phyloP scores from a whole-genome alignment of 1,140 invertebrate species.

The Mactra quadrangularis region DNA sequence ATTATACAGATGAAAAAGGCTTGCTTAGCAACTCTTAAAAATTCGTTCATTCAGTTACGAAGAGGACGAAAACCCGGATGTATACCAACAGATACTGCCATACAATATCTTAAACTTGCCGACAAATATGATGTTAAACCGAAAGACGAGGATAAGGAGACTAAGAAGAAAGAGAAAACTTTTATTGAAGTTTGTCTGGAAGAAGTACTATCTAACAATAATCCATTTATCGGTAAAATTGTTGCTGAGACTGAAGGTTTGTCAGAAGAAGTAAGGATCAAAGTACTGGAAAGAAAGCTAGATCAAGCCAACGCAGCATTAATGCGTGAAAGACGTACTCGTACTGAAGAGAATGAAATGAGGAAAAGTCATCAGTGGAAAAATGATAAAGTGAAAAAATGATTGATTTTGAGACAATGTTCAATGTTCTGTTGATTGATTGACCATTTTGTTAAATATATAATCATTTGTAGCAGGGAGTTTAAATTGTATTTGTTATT shows the following conservation, averaged over 20 bases:
- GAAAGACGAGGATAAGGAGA: too few species aligned
- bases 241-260: slow-evolving; percentile 6
- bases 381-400: too few species aligned
- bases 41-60: slow-evolving; percentile 21
- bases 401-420: too few species aligned
- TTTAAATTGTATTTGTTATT: too few species aligned
- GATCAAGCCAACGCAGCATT: slow-evolving; percentile 20
- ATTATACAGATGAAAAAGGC: slow-evolving; percentile 25
- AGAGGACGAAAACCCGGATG: slow-evolving; percentile 7
- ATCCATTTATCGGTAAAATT: slow-evolving; percentile 7
- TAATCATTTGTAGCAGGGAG: too few species aligned
- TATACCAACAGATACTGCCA: slow-evolving; percentile 17
- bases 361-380: too few species aligned
- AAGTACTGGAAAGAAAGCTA: slow-evolving; percentile 31
- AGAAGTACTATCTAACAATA: slow-evolving; percentile 42
- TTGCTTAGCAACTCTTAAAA: slow-evolving; percentile 7
- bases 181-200: slow-evolving; percentile 32
- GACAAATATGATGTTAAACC: slow-evolving; percentile 49
- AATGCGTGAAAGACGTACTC: neutral
- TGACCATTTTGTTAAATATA: too few species aligned
- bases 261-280: slow-evolving; percentile 17
- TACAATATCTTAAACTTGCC: slow-evolving; percentile 27
- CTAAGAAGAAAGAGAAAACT: too few species aligned
- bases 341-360: slow-evolving; percentile 22
- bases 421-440: too few species aligned